Percentiles rank a stretch among this genome's conserved stretches.
Evolutionary conservation across 1,140 invertebrate genomes (phyloP).

Genomic region (Oryzaephilus surinamensis): DNA sequence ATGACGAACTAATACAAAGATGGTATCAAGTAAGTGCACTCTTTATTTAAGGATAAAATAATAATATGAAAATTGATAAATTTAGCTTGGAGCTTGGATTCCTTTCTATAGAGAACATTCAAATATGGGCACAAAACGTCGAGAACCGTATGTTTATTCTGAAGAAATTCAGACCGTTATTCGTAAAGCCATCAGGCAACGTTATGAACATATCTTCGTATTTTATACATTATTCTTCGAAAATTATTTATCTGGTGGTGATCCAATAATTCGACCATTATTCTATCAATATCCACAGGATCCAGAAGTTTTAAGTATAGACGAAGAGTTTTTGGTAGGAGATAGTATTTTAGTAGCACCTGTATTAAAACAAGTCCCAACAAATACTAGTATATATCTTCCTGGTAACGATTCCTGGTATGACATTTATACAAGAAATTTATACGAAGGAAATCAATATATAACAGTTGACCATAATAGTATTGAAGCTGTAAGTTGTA

Average conservation of each 20-base stretch:
- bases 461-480: background rate
- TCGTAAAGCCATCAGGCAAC: constrained; percentile 60
- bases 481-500: background rate
- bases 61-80: too few relatives aligned
- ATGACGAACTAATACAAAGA: constrained; percentile 74
- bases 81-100: constrained; percentile 39
- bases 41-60: too few relatives aligned
- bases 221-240: constrained; percentile 95
- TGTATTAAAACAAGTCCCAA: constrained; percentile 64
- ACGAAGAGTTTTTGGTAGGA: constrained; percentile 64
- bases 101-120: constrained; percentile 50
- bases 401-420: constrained; percentile 81
- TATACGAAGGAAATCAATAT: background rate
- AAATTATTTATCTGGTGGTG: constrained; percentile 57
- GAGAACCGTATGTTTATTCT: constrained; percentile 91
- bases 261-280: constrained; percentile 78
- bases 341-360: constrained; percentile 67
- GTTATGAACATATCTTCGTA: constrained; percentile 80
- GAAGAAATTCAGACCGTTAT: constrained; percentile 62
- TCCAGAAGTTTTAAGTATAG: constrained; percentile 62
- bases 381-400: constrained; percentile 74
- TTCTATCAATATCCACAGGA: constrained; percentile 84
- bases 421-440: constrained; percentile 48
- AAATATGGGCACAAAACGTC: constrained; percentile 77
- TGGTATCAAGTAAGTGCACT: too few relatives aligned